Evolutionary conservation across 1,140 invertebrate species (phyloP).

Genomic region (Euglossa dilemma): DNA sequence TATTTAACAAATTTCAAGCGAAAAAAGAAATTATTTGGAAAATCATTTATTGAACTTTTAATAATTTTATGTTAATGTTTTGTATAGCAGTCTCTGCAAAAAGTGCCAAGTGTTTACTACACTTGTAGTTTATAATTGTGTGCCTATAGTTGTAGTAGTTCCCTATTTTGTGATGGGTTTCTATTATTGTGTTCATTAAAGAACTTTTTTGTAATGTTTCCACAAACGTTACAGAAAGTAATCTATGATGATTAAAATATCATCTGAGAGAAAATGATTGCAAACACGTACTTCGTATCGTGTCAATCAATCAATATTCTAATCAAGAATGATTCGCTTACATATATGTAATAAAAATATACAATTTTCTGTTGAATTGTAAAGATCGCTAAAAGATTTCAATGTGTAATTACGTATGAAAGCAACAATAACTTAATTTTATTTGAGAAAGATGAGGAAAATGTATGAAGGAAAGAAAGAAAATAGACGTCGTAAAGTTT

Average conservation of each 20-base stretch:
- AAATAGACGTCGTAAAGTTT: neutral
- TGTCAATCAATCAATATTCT: slow-evolving; percentile 2
- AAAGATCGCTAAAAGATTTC: slow-evolving; percentile 2
- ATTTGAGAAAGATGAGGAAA: neutral
- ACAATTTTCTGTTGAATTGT: slow-evolving; percentile 10
- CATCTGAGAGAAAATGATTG: neutral
- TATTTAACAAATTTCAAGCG: neutral
- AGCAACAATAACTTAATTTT: neutral
- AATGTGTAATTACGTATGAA: slow-evolving; percentile 4
- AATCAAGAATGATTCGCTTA: neutral
- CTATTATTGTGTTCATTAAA: slow-evolving; percentile 52
- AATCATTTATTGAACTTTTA: neutral
- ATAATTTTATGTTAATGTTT: slow-evolving; percentile 6
- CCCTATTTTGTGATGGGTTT: slow-evolving; percentile 40
- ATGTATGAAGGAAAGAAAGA: slow-evolving; percentile 1
- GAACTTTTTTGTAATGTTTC: slow-evolving; percentile 34
- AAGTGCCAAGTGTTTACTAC: slow-evolving; percentile 49
- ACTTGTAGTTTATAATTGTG: slow-evolving; percentile 36
- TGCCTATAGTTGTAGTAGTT: slow-evolving; percentile 36
- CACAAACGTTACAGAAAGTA: neutral
- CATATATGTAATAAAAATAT: slow-evolving; percentile 26
- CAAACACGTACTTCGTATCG: neutral
- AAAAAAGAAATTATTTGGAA: neutral
- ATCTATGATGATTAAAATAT: neutral
- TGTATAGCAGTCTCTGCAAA: slow-evolving; percentile 1